Base-by-base conservation (phyloP, 2,113 vertebrate species). In the Quiscalus mexicanus region DNA sequence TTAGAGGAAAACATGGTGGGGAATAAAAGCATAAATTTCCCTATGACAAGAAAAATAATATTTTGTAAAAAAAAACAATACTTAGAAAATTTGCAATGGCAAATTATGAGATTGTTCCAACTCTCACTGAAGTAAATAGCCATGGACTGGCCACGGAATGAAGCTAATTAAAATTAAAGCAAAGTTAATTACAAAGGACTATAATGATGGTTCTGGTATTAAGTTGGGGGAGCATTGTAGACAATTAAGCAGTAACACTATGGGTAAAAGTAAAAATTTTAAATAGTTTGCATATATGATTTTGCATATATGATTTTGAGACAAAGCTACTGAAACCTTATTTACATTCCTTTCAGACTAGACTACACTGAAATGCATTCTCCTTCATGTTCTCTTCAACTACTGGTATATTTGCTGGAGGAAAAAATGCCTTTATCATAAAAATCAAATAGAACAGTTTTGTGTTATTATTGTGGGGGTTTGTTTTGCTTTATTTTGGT, bases 91-190 rank as follows among this genome's bases (percentile, higher is more conserved):
- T 95, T 95, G 47, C 64, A 88, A 25, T 81, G 56, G 45, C 17
- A 90, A 93, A 91, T 83, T 77, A 85, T 35, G 47, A 91, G 24
- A 35, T 60, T 0, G 2, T 77, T 95, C 35, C 52, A 86, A 27
- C 35, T 77, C 62, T 93, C 58, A 50, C 74, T 95, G 74, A 91
- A 67, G 8, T 93, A 83, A 93, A 90, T 52, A 39, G 5, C 21
- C 59, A 28, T 63, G 35, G 70, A 83, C 85, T 70, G 19, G 52
- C 35, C 33, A 24, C 52, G 81, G 56, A 83, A 86, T 53, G 24
- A 67, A 90, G 4, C 47, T 84, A 93, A 94, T 84, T 52, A 93
- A 93, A 95, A 95, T 80, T 56, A 92, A 93, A 90, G 10, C 44
- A 58, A 93, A 91, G 22, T 87, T 93, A 86, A 93, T 86, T 94